A percentile compares a stretch with the other conserved stretches of the same genome.
Evolutionary conservation across 2,797 vertebrate species (phyloP).

Genomic region (Fratercula arctica): DNA sequence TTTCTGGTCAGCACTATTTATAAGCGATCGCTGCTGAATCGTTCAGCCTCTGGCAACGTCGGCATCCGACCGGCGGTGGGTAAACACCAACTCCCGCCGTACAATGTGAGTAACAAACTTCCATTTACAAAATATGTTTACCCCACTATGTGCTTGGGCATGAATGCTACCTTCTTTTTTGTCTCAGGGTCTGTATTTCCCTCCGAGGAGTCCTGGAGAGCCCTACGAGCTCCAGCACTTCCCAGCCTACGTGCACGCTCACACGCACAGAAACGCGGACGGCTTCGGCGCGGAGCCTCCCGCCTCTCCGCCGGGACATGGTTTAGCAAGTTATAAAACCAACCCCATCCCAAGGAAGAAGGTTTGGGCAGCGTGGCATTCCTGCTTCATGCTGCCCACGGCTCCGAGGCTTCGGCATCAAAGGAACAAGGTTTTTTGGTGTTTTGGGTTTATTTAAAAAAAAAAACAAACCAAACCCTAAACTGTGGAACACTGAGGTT

Average conservation of each 20-base stretch:
- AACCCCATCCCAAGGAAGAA: background rate
- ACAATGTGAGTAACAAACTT: conserved; percentile 58
- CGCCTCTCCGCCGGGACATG: background rate
- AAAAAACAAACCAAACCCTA: background rate
- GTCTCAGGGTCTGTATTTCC: background rate
- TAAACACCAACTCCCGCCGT: conserved; percentile 27
- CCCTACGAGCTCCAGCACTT: background rate
- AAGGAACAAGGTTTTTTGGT: background rate
- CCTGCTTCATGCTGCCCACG: background rate
- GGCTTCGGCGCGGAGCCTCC: background rate
- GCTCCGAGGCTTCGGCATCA: background rate
- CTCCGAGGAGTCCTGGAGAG: background rate
- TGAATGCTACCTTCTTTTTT: conserved; percentile 64
- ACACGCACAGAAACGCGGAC: background rate
- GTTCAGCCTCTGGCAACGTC: conserved; percentile 36
- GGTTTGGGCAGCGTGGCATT: background rate
- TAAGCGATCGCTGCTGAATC: background rate
- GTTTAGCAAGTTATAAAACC: conserved; percentile 19
- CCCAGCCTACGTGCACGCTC: background rate
- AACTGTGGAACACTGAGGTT: background rate
- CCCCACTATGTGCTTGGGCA: background rate
- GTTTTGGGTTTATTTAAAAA: background rate
- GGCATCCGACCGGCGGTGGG: background rate
- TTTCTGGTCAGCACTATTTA: conserved; percentile 61
- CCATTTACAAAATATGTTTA: conserved; percentile 59